These are phyloP conservation scores for Sigmodon hispidus DNA, from an alignment of 2,113 vertebrate genomes.

Conservation along the genomic window DNA sequence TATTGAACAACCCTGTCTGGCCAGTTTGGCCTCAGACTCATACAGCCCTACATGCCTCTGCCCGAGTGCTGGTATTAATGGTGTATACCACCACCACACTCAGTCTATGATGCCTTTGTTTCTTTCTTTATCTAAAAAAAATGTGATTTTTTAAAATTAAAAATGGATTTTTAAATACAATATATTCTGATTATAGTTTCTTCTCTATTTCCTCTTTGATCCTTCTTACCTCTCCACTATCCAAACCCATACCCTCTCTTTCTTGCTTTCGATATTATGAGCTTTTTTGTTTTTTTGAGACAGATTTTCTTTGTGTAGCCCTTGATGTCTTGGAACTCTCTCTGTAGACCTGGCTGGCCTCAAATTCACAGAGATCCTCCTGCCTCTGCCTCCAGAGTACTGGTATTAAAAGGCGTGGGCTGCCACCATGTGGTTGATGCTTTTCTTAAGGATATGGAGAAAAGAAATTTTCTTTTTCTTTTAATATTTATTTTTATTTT, in stretches of 20 bases:
- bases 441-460: background rate
- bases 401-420: background rate
- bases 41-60: background rate
- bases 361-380: background rate
- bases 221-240: background rate
- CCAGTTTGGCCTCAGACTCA: background rate
- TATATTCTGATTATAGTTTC: background rate
- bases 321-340: background rate
- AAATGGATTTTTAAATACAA: background rate
- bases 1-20: background rate
- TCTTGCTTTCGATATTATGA: background rate
- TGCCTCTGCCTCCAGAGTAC: background rate
- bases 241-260: background rate
- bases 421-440: background rate
- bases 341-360: background rate
- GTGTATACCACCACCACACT: background rate
- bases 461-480: slow-evolving; percentile 2
- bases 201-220: background rate
- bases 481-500: too few species aligned
- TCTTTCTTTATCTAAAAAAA: background rate
- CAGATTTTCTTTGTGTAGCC: background rate
- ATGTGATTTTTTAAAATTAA: background rate
- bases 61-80: background rate
- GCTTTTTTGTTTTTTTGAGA: background rate
- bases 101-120: background rate